Evolutionary conservation across 2,113 vertebrate genomes (phyloP), one percentile per base, ranked within the genome.

Genomic region (Oenanthe oenanthe): DNA sequence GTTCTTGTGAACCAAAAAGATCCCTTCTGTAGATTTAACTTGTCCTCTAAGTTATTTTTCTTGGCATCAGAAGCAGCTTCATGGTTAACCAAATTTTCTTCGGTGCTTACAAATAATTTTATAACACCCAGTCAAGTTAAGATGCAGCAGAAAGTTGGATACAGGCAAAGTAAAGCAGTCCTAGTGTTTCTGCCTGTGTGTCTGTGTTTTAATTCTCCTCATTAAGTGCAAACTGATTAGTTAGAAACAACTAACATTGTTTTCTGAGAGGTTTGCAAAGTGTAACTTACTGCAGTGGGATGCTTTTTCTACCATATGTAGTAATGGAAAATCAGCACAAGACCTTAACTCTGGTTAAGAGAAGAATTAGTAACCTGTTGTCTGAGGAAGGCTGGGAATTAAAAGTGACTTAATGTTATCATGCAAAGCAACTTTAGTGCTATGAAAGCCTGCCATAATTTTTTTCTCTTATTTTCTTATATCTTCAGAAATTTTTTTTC

Each of bases 41-140:
- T 54, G 40, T 40, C 25, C 14, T 62, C 21, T 56, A 36, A 61
- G 70, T 54, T 4, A 10, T 16, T 62, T 42, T 83, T 62, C 71
- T 76, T 42, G 34, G 21, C 31, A 50, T 32, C 26, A 56, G 56
- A 76, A 76, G 34, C 6, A 61, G 31, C 25, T 82, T 82, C 47
- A 19, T 40, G 40, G 29, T 34, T 68, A 68, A 54, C 61, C 60
- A 60, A 40, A 25, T 67, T 89, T 75, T 61, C 38, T 61, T 82
- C 61, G 40, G 31, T 67, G 19, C n/a, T 48, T 54, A 26, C 14
- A 68, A 75, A 68, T 28, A 56, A 48, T 70, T 70, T 48, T 56
- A 10, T 62, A 56, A 48, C 2, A 4, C 17, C 47, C 6, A 2
- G 40, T 36, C 0, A 0, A 76, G 36, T 48, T 57, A 42, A 67